A percentile compares a stretch with the other conserved stretches of the same genome.
phyloP scores from a whole-genome alignment of 1,140 invertebrate species.

The Trichomalopsis sarcophagae region DNA sequence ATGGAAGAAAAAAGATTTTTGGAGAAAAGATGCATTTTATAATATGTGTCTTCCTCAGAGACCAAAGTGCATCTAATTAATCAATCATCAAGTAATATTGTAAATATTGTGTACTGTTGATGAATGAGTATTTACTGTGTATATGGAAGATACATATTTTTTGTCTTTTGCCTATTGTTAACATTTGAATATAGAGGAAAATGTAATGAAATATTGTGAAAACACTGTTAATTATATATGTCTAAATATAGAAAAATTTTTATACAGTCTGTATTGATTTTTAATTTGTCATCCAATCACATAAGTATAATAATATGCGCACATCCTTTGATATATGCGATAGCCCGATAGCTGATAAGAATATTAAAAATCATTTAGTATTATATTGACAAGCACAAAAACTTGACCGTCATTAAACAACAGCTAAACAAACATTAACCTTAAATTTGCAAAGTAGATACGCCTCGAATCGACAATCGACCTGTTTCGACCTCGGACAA shows the following conservation, averaged over 20 bases:
- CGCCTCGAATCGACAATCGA: too few relatives aligned
- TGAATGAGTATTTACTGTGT: slow-evolving; percentile 24
- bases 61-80: slow-evolving; percentile 75
- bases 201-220: slow-evolving; percentile 10
- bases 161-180: not conserved
- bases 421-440: not conserved
- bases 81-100: slow-evolving; percentile 36
- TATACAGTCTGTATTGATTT: slow-evolving; percentile 16
- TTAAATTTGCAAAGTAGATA: not conserved
- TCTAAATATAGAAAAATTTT: slow-evolving; percentile 15
- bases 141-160: slow-evolving; percentile 36
- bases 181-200: not conserved
- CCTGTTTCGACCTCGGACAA: too few relatives aligned
- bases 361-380: too few relatives aligned
- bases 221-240: slow-evolving; percentile 11
- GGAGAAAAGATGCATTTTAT: slow-evolving; percentile 94
- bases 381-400: slow-evolving; percentile 11
- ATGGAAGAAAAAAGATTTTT: slow-evolving; percentile 94
- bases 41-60: slow-evolving; percentile 94
- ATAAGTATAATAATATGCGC: not conserved
- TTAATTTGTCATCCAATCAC: not conserved
- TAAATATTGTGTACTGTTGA: slow-evolving; percentile 44
- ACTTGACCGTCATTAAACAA: slow-evolving; percentile 30
- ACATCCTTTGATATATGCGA: not conserved
- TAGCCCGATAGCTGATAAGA: not conserved